phyloP scores from a whole-genome alignment of 2,888 invertebrate species.

The Lithophane leautieri region DNA sequence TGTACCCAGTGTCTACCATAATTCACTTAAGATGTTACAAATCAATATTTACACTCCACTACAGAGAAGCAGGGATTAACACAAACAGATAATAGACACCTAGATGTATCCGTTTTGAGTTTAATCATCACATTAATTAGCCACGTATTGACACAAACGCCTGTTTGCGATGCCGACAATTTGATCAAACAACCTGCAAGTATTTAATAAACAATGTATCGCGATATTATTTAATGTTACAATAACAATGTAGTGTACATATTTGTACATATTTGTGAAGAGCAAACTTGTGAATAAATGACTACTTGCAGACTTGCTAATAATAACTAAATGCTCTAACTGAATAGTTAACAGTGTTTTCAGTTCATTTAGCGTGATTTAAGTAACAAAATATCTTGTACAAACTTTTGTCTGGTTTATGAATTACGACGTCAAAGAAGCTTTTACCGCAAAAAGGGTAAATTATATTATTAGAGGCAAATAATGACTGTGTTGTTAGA shows the following conservation, averaged over 20 bases:
- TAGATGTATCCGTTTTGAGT: constrained; percentile 85
- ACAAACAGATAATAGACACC: constrained; percentile 83
- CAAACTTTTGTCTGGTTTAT: not conserved
- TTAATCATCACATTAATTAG: constrained; percentile 88
- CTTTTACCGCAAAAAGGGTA: constrained; percentile 32
- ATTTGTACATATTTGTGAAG: constrained; percentile 50
- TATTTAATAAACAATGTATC: constrained; percentile 79
- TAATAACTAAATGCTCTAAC: constrained; percentile 24
- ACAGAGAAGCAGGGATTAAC: constrained; percentile 69
- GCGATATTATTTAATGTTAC: constrained; percentile 58
- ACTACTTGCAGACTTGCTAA: constrained; percentile 33
- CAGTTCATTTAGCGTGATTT: not conserved
- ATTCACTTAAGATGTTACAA: constrained; percentile 64
- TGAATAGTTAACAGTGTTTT: constrained; percentile 6
- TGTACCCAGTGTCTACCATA: constrained; percentile 27
- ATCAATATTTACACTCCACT: constrained; percentile 69
- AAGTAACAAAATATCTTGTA: not conserved
- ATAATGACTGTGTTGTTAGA: constrained; percentile 54
- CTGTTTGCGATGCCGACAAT: constrained; percentile 85
- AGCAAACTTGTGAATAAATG: constrained; percentile 47
- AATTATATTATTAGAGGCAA: constrained; percentile 52
- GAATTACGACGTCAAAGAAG: constrained; percentile 16
- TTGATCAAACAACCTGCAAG: constrained; percentile 84
- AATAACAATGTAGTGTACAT: constrained; percentile 44
- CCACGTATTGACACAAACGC: constrained; percentile 83